phyloP scores from a whole-genome alignment of 2,797 vertebrate species.

The Anguilla obscura region DNA sequence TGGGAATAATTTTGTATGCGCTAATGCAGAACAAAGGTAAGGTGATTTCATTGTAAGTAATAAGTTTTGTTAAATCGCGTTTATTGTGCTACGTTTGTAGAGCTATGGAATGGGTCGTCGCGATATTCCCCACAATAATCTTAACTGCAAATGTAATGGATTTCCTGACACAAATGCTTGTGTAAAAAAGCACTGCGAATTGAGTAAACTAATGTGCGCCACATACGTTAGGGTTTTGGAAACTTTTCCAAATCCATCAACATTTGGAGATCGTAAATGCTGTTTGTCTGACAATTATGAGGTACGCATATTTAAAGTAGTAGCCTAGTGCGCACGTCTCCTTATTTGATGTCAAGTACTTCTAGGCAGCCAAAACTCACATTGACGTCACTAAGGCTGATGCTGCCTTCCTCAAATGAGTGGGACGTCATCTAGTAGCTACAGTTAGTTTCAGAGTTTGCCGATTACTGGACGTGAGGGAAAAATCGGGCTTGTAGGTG shows the following conservation, averaged over 20 bases:
- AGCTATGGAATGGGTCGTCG: not conserved
- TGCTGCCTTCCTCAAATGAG: constrained; percentile 54
- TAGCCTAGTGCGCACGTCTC: constrained; percentile 5
- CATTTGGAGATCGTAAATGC: not conserved
- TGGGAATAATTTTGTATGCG: not conserved
- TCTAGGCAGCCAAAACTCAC: constrained; percentile 47
- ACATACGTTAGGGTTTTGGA: not conserved
- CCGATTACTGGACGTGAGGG: not conserved
- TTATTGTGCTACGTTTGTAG: not conserved
- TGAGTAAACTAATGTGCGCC: not conserved
- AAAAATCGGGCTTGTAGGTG: not conserved
- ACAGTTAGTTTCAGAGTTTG: not conserved
- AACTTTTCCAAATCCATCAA: not conserved
- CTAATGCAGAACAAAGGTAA: constrained; percentile 6
- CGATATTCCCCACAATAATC: no score
- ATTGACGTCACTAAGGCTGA: constrained; percentile 63
- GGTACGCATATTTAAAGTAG: not conserved
- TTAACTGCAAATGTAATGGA: no score
- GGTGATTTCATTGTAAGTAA: not conserved
- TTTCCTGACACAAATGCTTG: not conserved
- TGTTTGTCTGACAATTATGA: not conserved
- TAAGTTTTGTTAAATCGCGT: no score
- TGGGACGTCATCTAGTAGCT: constrained; percentile 61
- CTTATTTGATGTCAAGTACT: not conserved
- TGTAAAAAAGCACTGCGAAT: not conserved